Evolutionary conservation across 2,113 vertebrate genomes (phyloP), one percentile per base, ranked within the genome.

Genomic region (Heterochromis multidens): DNA sequence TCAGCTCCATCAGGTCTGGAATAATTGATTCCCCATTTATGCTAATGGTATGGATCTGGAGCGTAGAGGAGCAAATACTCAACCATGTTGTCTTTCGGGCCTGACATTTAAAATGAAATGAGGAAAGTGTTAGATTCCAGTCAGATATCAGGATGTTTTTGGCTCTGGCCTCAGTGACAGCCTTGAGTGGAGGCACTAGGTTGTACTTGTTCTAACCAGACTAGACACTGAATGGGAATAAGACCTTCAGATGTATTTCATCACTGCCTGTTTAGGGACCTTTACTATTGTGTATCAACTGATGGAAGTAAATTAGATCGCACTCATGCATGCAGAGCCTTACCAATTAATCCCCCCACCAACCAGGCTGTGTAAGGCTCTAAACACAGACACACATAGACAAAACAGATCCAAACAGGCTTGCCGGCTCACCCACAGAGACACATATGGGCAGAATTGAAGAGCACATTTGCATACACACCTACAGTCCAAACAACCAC

Each of bases 1-100:
- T 95, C 92, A 88, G 89, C 86, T 91, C 88, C 87, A 90, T 90
- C 91, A 88, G 87, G 85, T 85, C 91, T 88, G 83, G 87, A 92
- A 95, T 94, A 94, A 95, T 95, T 89, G 82, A 95, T 95, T 94
- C 91, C 89, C 86, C 81, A 78, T 95, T 96, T 94, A 94, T 95
- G 94, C 93, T 95, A 94, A 95, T 95, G 77, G 14, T 84, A 92
- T 93, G 93, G 95, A 94, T 95, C 91, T 90, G 74, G 88, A 91
- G 91, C 84, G 27, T 60, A 52, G 81, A 81, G 67, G 86, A 93
- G 93, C 92, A 96, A 95, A 95, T 92, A 94, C 89, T 90, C 89
- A 80, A 82, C 82, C 81, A 82, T 91, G 91, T 93, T 94, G 93
- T 94, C 91, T 94, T 93, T 94, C 33, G 80, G 87, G 78, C 43